Base-by-base conservation (phyloP, 2,113 vertebrate genomes). In the Spilogale gracilis region DNA sequence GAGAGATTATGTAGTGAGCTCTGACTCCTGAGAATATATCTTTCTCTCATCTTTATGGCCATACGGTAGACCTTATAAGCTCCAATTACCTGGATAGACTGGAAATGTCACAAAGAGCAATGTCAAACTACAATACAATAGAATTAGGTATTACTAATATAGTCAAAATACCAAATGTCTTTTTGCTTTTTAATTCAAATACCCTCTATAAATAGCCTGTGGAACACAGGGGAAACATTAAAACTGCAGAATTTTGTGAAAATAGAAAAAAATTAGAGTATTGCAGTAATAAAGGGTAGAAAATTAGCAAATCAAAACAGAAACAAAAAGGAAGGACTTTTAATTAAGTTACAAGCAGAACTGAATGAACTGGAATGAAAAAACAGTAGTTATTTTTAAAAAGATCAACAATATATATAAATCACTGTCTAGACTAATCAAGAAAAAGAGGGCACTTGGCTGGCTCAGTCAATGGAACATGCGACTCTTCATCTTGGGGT, bases 281-380 rank as follows among this genome's bases (percentile, higher is more conserved):
- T 25, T 38, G 54, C 17, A 18, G 60, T 93, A 71, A 85, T 58
- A 38, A 83, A 76, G 56, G 32, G 10, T 67, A 38, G 52, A 84
- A 96, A 74, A 89, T 50, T 38, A 54, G 48, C 7, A 45, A 30
- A 67, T 32, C 17, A 54, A 79, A 17, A 50, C 45, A 43, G 65
- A 89, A 50, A 69, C 18, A 73, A 95, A 88, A 54, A 87, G 38
- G 30, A 83, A 50, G 79, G 43, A 60, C 71, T 45, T 5, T 60
- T 69, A 25, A 58, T 48, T 43, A 84, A n/a, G 17, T 93, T 84
- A 69, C 27, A 71, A 79, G 23, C 32, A 90, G 61, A 84, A 89
- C 45, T 84, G 69, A 78, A 89, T n/a, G 14, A 92, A 48, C 93
- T 84, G 84, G 43, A 83, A 84, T 78, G 60, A 58, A 85, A 78